These are phyloP conservation scores for Microtus montanus DNA, from an alignment of 2,113 vertebrate genomes.

Conservation along the genomic window DNA sequence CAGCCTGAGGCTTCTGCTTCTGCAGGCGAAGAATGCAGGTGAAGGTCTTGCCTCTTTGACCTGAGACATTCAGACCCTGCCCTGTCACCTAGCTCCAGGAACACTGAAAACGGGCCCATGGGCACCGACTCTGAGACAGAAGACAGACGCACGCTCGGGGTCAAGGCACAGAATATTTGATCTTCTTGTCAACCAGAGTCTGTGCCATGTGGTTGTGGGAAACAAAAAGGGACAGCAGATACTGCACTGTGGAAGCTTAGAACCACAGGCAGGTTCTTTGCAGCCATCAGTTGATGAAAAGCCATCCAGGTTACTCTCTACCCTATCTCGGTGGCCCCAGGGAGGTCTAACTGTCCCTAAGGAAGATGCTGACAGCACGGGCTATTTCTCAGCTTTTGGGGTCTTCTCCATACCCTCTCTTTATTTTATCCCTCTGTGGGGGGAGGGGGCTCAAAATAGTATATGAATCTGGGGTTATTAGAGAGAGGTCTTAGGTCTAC, in stretches of 20 bases:
- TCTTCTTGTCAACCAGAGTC: constrained; percentile 29
- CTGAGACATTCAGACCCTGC: not conserved
- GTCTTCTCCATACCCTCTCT: not conserved
- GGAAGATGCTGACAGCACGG: not conserved
- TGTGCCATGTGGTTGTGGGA: not conserved
- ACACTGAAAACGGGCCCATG: not conserved
- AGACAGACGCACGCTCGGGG: not conserved
- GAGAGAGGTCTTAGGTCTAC: not conserved
- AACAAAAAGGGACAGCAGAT: not conserved
- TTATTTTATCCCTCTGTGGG: not conserved
- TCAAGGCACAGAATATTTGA: not conserved
- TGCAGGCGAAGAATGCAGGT: not conserved
- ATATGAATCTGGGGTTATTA: not conserved
- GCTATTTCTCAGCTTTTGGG: not conserved
- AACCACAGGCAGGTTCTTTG: constrained; percentile 28
- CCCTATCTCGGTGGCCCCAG: not conserved
- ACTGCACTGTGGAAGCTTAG: not conserved
- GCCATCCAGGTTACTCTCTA: not conserved
- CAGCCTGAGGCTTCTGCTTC: not conserved
- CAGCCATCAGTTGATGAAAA: constrained; percentile 38
- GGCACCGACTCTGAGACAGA: not conserved
- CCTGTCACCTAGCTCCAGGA: not conserved
- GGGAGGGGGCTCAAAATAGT: not conserved
- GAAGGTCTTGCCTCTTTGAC: not conserved
- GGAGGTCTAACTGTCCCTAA: not conserved